phyloP scores from a whole-genome alignment of 2,113 vertebrate species.

The Telmatochromis sp. region DNA sequence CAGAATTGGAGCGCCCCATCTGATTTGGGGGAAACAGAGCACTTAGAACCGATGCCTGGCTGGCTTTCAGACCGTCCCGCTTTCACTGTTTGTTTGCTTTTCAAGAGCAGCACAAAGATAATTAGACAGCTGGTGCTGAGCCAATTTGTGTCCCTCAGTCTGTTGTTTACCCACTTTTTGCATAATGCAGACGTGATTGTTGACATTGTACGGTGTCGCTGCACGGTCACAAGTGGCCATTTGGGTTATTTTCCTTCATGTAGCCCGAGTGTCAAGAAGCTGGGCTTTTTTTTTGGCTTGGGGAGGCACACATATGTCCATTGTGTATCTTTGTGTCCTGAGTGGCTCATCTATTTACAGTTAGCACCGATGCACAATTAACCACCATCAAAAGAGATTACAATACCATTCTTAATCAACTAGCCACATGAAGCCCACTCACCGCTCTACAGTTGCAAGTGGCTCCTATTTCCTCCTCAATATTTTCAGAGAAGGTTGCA shows the following conservation, averaged over 20 bases:
- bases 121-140: conserved; percentile 71
- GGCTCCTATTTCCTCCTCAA: neutral
- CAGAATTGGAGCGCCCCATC: conserved; percentile 33
- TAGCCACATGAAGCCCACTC: neutral
- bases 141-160: conserved; percentile 66
- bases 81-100: conserved; percentile 67
- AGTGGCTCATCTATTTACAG: conserved; percentile 1
- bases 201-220: conserved; percentile 49
- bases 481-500: neutral
- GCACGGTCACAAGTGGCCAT: conserved; percentile 48
- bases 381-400: neutral
- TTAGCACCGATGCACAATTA: conserved; percentile 10
- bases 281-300: neutral
- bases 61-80: conserved; percentile 45
- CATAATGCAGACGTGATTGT: conserved; percentile 65
- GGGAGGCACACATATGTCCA: neutral
- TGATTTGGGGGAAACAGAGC: conserved; percentile 49
- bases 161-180: conserved; percentile 67
- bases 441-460: neutral
- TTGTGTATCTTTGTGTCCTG: neutral
- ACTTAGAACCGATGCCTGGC: conserved; percentile 51
- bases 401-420: neutral
- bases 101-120: conserved; percentile 71
- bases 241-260: conserved; percentile 41
- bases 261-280: neutral